Conservation (phyloP, 2,797 vertebrate genomes). For the Luscinia megarhynchos region DNA sequence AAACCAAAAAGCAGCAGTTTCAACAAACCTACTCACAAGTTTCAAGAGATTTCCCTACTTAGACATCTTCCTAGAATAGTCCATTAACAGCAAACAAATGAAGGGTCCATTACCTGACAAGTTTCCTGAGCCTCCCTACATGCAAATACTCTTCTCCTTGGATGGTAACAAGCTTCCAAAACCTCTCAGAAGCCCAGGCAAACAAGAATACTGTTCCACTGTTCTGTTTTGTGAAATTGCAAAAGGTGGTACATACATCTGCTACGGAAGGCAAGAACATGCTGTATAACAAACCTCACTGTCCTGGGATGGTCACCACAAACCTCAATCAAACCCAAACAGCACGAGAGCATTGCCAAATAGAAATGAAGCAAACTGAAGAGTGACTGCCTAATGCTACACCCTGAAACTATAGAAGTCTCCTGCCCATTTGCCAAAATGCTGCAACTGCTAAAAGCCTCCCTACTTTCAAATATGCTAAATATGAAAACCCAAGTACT, state of each 20-base stretch:
- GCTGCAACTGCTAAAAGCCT: not conserved
- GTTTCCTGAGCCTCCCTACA: not conserved
- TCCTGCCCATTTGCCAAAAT: not conserved
- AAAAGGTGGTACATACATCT: not conserved
- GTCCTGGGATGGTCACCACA: not conserved
- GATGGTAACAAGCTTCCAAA: not conserved
- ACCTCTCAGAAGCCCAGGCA: not conserved
- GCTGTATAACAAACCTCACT: not conserved
- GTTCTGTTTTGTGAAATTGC: not conserved
- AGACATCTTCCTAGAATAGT: not conserved
- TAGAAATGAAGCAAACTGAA: not conserved
- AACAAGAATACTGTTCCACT: not conserved
- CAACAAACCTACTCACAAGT: not conserved
- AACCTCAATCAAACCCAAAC: not conserved
- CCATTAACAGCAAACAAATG: not conserved
- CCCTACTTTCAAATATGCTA: not conserved
- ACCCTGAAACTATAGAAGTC: not conserved
- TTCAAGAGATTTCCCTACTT: not conserved
- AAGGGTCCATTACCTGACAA: not conserved
- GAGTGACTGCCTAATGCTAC: not conserved
- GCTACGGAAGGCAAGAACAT: not conserved
- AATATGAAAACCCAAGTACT: not conserved
- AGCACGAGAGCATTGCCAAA: not conserved
- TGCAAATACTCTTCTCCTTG: not conserved
- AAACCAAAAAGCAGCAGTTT: not conserved